Evolutionary conservation across 1,140 invertebrate genomes (phyloP), one percentile per base, ranked within the genome.

Genomic region (Pachyrhynchus sulphureomaculatus): DNA sequence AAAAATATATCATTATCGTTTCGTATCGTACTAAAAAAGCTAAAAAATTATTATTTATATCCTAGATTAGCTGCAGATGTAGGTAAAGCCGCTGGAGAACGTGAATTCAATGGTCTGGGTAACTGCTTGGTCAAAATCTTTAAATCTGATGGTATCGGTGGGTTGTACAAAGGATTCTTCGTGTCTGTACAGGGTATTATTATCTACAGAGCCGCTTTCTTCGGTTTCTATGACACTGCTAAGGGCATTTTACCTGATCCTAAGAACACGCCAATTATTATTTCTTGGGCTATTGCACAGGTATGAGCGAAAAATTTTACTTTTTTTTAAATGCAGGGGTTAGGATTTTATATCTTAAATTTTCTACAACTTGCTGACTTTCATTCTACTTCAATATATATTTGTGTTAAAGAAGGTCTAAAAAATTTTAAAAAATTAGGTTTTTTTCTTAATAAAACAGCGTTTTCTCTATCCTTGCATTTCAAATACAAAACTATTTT

Each of bases 211-310:
- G 93, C 92, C 15, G 88, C 91, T 44, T 96, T 95, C 81, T 96
- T 96, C 74, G 94, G 94, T 66, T 90, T 93, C 78, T 96, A 90
- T 72, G 94, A 96, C 76, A 95, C 93, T 54, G 87, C 91, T 62
- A 92, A 93, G 77, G 92, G 88, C 65, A 89, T 95, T 82, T 73
- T 95, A 52, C 87, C 92, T 8, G 88, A 94, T 65, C 85, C 88
- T 5, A 89, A 90, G 78, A 89, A 91, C 71, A 90, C 90, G 60
- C 85, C 86, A 58, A 78, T 95, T 71, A 60, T 90, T 21, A 72
- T 89, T 42, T 90, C 89, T 18, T 95, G 90, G 87, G 79, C 85
- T 72, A 92, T 95, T 73, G 92, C 91, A 76, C 86, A 88, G 83
- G 86, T 88, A 74, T 75, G 62, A 23, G 17, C 9, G 12, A n/a